Evolutionary conservation across 2,113 vertebrate species (phyloP), one percentile per base, ranked within the genome.

Genomic region (Vicugna pacos): DNA sequence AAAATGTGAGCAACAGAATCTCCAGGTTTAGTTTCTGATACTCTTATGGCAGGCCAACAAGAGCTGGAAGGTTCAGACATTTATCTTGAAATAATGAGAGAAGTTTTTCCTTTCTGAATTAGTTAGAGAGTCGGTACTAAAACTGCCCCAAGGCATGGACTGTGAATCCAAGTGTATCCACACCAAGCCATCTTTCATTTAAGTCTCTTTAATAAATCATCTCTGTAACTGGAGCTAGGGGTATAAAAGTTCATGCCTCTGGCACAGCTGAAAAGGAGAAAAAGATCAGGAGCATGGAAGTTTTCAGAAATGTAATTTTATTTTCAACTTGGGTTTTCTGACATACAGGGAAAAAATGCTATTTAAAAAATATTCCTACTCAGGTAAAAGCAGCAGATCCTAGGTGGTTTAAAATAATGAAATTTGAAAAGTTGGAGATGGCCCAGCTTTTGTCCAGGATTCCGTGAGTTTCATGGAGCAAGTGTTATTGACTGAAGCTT

Each of bases 181-280:
- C 38, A 95, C 72, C 84, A 91, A 97, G 67, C 72, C 75, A 77
- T 95, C 94, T 96, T 97, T 97, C 96, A 97, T 97, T 98, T 96
- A 96, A 94, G 90, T 93, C 80, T 97, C 65, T 95, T 97, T 97
- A 97, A 97, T 97, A 95, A 96, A 94, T 97, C 93, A 95, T 96
- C 92, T 91, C 93, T 54, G 67, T 97, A 98, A 97, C 94, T 97
- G 81, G 82, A 80, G 69, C 89, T 80, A 10, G 82, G 96, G 54
- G 86, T 96, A 77, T 95, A 81, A 85, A 93, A 90, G 92, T 96
- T 97, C 94, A 75, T 69, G 87, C 96, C 94, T 97, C 80, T 94
- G 95, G 97, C 96, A 91, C 65, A 97, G 58, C 54, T 73, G 48
- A 91, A 87, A 96, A 87, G 67, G 32, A 92, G 67, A 86, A 91